Percentiles rank a stretch among this genome's conserved stretches.
phyloP scores from a whole-genome alignment of 1,140 invertebrate species.

The Listronotus bonariensis region DNA sequence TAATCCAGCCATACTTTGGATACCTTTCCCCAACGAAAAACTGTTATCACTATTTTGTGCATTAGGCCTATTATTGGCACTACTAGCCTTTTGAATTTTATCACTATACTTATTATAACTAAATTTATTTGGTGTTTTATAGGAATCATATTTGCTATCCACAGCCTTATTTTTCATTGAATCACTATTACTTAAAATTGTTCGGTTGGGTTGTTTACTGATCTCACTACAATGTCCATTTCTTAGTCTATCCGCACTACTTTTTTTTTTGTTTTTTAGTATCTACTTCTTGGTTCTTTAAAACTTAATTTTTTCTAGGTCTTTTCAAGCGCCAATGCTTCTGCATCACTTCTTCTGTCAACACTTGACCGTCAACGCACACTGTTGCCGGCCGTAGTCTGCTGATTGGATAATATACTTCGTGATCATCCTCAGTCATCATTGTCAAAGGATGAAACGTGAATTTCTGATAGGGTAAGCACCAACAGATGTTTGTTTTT shows the following conservation, averaged over 20 bases:
- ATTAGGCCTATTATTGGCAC: neutral
- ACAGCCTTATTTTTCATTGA: conserved; percentile 19
- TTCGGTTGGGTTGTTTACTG: neutral
- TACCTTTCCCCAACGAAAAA: conserved; percentile 31
- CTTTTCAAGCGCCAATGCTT: conserved; percentile 62
- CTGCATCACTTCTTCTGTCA: conserved; percentile 51
- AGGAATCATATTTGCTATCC: neutral
- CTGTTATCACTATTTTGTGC: neutral
- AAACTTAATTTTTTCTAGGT: conserved; percentile 83
- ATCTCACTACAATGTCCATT: conserved; percentile 6
- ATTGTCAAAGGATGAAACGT: conserved; percentile 40
- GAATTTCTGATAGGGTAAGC: conserved; percentile 51
- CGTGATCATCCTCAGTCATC: conserved; percentile 49
- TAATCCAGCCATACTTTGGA: conserved; percentile 28
- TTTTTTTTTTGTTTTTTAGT: conserved; percentile 21
- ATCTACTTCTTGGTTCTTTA: conserved; percentile 81
- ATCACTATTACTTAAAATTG: conserved; percentile 11
- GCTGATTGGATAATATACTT: conserved; percentile 48
- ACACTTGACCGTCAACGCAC: conserved; percentile 55
- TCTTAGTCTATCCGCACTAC: neutral
- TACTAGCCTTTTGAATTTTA: neutral
- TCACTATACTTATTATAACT: neutral
- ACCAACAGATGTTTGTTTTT: conserved; percentile 53
- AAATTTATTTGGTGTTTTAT: neutral
- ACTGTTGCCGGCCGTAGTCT: conserved; percentile 55